phyloP scores from a whole-genome alignment of 30 jellyfish, hydroid and myxozoan species.

The Clytia hemisphaerica region DNA sequence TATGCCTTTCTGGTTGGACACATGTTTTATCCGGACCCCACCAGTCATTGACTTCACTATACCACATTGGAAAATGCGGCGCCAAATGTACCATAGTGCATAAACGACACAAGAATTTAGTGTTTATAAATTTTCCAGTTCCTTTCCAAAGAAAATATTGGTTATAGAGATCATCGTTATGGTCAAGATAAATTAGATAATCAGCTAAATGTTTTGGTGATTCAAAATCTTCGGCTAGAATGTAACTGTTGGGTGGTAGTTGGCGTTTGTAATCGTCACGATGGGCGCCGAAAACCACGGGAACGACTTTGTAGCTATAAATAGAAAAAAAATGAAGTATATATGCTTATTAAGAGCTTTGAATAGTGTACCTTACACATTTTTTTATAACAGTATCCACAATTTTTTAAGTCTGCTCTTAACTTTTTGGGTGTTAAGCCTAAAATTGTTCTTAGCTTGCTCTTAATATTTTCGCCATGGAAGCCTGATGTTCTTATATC shows the following conservation, averaged over 20 bases:
- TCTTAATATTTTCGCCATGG: too few relatives aligned
- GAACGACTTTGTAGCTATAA: constrained; percentile 27
- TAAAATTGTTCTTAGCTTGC: too few relatives aligned
- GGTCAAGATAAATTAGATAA: constrained; percentile 14
- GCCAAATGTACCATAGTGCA: constrained; percentile 48
- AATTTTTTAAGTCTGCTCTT: too few relatives aligned
- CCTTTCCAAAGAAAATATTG: constrained; percentile 28
- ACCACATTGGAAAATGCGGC: constrained; percentile 40
- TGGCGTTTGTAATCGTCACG: constrained; percentile 8
- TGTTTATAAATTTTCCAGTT: constrained; percentile 28
- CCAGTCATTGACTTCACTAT: constrained; percentile 9
- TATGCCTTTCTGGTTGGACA: too few relatives aligned
- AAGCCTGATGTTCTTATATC: too few relatives aligned
- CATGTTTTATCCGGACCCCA: too few relatives aligned
- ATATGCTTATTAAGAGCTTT: too few relatives aligned
- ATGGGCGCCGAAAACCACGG: constrained; percentile 39
- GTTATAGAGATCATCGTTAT: constrained; percentile 13
- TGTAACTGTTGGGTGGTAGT: constrained; percentile 29
- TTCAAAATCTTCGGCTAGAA: constrained; percentile 14
- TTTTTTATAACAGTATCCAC: too few relatives aligned
- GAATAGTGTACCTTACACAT: too few relatives aligned
- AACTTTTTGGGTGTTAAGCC: too few relatives aligned
- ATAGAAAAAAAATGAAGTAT: not conserved
- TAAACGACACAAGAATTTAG: constrained; percentile 28
- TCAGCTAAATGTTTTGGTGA: constrained; percentile 15